phyloP scores from a whole-genome alignment of 2,888 invertebrate genomes.

The Lycocerus yunnanus region DNA sequence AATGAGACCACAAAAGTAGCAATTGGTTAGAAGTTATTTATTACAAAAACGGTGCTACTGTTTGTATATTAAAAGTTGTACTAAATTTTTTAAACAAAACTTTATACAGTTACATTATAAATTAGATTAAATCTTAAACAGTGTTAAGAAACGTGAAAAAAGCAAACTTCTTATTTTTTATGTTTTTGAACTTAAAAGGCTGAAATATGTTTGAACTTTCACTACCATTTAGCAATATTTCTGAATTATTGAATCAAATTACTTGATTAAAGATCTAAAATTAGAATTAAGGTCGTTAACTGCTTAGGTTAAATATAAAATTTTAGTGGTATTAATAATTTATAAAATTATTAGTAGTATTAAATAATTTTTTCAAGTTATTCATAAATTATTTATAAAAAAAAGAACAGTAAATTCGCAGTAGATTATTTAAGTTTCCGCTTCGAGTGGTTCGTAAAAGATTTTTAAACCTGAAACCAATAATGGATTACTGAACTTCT shows the following conservation, averaged over 20 bases:
- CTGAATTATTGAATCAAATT: background rate
- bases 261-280: background rate
- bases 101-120: background rate
- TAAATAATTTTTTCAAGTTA: background rate
- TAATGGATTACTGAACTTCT: background rate
- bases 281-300: background rate
- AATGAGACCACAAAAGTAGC: constrained; percentile 10
- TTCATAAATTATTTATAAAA: background rate
- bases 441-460: background rate
- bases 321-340: background rate
- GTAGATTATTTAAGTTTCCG: background rate
- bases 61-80: constrained; percentile 11
- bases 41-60: constrained; percentile 14
- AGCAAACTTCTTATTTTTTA: background rate
- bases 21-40: constrained; percentile 9
- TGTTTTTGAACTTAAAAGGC: background rate
- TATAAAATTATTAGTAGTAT: background rate
- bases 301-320: background rate
- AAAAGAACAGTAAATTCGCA: background rate
- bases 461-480: background rate
- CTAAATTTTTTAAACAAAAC: constrained; percentile 8
- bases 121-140: background rate
- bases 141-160: background rate
- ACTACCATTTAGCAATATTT: background rate
- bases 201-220: background rate